Evolutionary conservation across 2,797 vertebrate genomes (phyloP), one percentile per base, ranked within the genome.

Genomic region (Hapalemur alaotrensis): DNA sequence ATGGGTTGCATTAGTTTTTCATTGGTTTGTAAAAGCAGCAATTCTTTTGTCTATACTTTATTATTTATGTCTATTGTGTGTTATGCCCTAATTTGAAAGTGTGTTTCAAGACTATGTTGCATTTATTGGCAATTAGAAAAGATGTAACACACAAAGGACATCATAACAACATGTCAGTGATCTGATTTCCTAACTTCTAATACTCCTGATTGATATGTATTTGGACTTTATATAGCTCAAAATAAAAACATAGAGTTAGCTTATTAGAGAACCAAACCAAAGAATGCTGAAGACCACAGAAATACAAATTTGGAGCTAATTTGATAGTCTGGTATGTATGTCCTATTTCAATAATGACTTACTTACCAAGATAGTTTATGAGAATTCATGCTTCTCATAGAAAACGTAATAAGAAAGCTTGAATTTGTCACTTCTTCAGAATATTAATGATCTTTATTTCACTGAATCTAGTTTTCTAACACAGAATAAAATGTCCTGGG

Each of bases 291-390:
- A 82, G 43, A 86, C 32, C 1, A 41, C 8, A 52, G 59, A 78
- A 69, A 86, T 65, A 93, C 46, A 72, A 48, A 23, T 18, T 85
- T 67, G 7, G 5, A 96, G 30, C 15, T 94, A 89, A 94, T 91
- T 80, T 54, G 35, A 63, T 46, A 91, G 14, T 65, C 23, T n/a
- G 23, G 4, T 67, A n/a, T 48, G 57, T 67, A 38, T 52, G 57
- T 52, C 4, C 17, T 52, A 69, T 87, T 70, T 73, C 32, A 75
- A 1, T 70, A 93, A 72, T 76, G n/a, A 63, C 22, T 65, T 89
- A 50, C 43, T 91, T 94, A 94, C 59, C 28, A 75, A 15, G 13
- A 61, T 52, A 89, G n/a, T 72, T 90, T 93, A 83, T 93, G 59
- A 75, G 46, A 89, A 82, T 28, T 76, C 94, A 87, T 69, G 65